Evolutionary conservation across 1,140 invertebrate genomes (phyloP).

Genomic region (Tachypleus tridentatus): DNA sequence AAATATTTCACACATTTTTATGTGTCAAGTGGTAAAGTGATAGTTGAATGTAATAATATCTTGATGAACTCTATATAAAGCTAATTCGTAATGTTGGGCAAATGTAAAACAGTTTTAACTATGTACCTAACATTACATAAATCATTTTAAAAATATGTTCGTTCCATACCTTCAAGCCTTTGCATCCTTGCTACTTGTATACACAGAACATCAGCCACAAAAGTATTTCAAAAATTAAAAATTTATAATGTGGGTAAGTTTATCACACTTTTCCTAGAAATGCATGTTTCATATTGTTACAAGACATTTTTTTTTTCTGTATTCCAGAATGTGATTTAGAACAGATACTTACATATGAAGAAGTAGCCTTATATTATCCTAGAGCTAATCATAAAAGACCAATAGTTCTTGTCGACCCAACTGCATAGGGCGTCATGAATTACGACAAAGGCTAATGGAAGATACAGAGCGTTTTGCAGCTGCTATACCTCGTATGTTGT

Average conservation of each 20-base stretch:
- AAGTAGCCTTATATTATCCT: slow-evolving; percentile 41
- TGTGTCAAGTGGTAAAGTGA: no score
- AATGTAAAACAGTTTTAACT: no score
- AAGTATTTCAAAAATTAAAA: not conserved
- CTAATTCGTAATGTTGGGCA: no score
- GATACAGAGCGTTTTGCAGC: slow-evolving; percentile 41
- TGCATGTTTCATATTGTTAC: not conserved
- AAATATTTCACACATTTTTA: no score
- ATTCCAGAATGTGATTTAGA: slow-evolving; percentile 18
- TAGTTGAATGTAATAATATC: no score
- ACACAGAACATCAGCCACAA: no score
- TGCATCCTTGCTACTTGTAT: no score
- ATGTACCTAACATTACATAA: no score
- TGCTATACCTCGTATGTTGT: slow-evolving; percentile 41
- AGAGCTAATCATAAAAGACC: slow-evolving; percentile 40
- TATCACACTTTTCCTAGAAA: not conserved
- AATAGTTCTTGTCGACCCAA: slow-evolving; percentile 43
- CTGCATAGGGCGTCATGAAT: slow-evolving; percentile 42
- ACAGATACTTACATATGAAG: slow-evolving; percentile 37
- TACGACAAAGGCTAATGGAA: slow-evolving; percentile 40
- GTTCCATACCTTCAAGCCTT: no score
- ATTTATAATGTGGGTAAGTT: not conserved
- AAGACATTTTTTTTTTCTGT: slow-evolving; percentile 3
- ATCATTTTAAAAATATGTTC: no score
- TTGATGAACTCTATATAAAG: no score